phyloP scores from a whole-genome alignment of 2,888 invertebrate species.

The Bellardia pandia region DNA sequence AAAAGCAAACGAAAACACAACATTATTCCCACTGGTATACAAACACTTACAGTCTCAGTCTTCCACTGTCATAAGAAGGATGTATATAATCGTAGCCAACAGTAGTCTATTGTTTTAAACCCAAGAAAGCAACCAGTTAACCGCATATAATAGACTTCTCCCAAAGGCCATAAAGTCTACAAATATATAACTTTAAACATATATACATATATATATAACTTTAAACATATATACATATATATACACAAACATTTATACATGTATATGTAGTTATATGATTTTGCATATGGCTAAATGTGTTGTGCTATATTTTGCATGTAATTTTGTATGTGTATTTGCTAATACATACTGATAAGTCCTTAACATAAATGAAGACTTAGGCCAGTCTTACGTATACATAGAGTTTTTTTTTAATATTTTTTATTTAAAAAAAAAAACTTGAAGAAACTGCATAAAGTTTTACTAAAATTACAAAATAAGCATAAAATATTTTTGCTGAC shows the following conservation, averaged over 20 bases:
- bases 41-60: not conserved
- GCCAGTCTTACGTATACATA: not conserved
- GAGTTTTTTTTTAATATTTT: not conserved
- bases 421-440: not conserved
- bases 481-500: constrained; percentile 63
- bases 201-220: not conserved
- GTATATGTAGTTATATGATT: not conserved
- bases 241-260: too few species aligned
- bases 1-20: not conserved
- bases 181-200: constrained; percentile 6
- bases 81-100: constrained; percentile 21
- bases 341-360: not conserved
- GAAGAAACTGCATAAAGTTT: not conserved
- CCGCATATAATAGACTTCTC: constrained; percentile 68
- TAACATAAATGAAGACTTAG: not conserved
- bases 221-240: not conserved
- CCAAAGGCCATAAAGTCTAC: constrained; percentile 55
- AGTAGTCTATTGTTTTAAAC: constrained; percentile 56
- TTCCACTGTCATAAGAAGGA: constrained; percentile 6
- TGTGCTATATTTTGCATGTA: not conserved
- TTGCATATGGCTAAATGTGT: not conserved
- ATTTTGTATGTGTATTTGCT: not conserved
- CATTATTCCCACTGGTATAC: not conserved
- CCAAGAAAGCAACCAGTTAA: constrained; percentile 69
- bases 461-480: not conserved